Evolutionary conservation across 2,888 invertebrate genomes (phyloP).

Genomic region (Drosophila villosipedis): DNA sequence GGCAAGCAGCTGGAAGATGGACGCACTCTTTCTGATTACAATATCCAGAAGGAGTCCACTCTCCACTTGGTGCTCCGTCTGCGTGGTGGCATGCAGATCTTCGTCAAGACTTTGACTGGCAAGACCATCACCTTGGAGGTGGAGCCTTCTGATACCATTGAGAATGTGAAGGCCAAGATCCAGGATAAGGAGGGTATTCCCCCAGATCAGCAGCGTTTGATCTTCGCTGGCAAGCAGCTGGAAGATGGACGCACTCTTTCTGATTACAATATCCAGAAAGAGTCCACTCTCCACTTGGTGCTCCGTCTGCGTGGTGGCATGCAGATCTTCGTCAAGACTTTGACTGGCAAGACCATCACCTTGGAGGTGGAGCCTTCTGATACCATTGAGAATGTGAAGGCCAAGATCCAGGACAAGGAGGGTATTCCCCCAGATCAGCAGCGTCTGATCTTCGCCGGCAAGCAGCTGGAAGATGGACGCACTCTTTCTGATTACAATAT

Average conservation of each 20-base stretch:
- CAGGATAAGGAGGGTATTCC: too few species aligned
- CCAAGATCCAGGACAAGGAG: conserved; percentile 55
- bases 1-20: too few species aligned
- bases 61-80: too few species aligned
- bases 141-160: too few species aligned
- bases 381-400: conserved; percentile 53
- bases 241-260: conserved; percentile 45
- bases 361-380: conserved; percentile 51
- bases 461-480: conserved; percentile 44
- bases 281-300: conserved; percentile 45
- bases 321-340: conserved; percentile 53
- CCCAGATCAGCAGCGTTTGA: too few species aligned
- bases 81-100: too few species aligned
- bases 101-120: too few species aligned
- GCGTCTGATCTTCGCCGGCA: conserved; percentile 47
- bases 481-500: conserved; percentile 39
- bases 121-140: too few species aligned
- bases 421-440: conserved; percentile 47
- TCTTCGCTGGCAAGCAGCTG: too few species aligned
- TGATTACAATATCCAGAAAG: conserved; percentile 54
- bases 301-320: conserved; percentile 50
- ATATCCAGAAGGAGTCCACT: too few species aligned
- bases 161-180: too few species aligned
- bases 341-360: conserved; percentile 56
- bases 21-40: too few species aligned